phyloP scores from a whole-genome alignment of 2,888 invertebrate genomes.

The Mactromeris polynyma region DNA sequence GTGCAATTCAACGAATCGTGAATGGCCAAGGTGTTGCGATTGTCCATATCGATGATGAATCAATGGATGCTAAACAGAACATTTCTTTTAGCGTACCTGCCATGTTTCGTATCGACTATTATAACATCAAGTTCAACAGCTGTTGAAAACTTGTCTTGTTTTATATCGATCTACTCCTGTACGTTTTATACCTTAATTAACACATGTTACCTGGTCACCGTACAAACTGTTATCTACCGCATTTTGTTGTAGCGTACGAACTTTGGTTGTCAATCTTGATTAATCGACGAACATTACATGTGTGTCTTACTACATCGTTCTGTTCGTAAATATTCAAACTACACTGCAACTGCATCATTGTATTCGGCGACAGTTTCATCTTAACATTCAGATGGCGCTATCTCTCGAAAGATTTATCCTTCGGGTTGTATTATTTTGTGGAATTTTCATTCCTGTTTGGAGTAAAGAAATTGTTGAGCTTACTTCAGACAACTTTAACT shows the following conservation, averaged over 20 bases:
- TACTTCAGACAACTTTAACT: slow-evolving; percentile 39
- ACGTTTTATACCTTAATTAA: background rate
- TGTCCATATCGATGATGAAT: too few species aligned
- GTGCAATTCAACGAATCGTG: too few species aligned
- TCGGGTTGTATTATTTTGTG: background rate
- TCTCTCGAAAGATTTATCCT: background rate
- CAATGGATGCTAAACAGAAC: too few species aligned
- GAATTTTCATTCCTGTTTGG: background rate
- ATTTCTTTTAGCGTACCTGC: background rate
- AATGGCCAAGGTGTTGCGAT: too few species aligned
- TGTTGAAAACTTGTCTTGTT: background rate
- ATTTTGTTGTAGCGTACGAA: background rate
- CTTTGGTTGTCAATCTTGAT: too few species aligned
- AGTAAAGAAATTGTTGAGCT: slow-evolving; percentile 29
- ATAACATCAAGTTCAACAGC: background rate
- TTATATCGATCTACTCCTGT: background rate
- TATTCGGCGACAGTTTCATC: background rate
- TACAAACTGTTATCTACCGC: slow-evolving; percentile 12
- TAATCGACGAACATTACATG: background rate
- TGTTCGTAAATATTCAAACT: background rate
- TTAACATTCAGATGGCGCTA: background rate
- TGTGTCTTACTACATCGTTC: background rate
- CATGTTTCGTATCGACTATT: background rate
- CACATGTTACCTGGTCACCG: background rate
- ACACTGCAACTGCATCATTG: background rate